Conservation (phyloP, 2,797 vertebrate genomes). For the Eremophila alpestris region DNA sequence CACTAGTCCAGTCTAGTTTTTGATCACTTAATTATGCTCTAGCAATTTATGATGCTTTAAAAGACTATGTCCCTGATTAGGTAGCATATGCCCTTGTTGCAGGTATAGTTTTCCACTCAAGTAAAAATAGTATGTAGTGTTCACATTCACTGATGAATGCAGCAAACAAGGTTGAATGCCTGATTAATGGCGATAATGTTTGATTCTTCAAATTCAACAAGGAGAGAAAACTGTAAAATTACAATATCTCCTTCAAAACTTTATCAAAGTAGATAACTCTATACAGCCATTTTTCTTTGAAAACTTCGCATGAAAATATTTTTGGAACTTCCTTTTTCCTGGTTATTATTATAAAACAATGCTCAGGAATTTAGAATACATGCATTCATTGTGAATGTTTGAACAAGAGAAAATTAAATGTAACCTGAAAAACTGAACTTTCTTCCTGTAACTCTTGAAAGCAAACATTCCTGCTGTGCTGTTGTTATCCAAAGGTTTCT, state of each 20-base stretch:
- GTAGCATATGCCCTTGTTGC: background rate
- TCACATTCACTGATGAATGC: background rate
- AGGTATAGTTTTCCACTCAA: background rate
- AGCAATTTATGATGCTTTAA: background rate
- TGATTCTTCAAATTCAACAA: background rate
- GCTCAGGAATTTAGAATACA: background rate
- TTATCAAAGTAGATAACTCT: background rate
- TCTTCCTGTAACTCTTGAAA: background rate
- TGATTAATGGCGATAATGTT: background rate
- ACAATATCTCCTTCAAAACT: background rate
- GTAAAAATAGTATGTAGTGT: background rate
- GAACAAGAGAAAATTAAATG: background rate
- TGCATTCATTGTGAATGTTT: background rate
- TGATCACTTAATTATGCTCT: background rate
- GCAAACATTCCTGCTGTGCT: background rate
- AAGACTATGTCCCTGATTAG: background rate
- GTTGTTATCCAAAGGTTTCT: background rate
- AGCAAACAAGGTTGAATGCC: background rate
- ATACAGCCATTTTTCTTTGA: background rate
- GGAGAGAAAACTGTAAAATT: background rate
- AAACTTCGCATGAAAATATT: background rate
- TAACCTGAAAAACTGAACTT: background rate
- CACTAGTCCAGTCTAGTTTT: rapidly evolving
- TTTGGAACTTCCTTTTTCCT: background rate
- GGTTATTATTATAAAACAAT: background rate